A percentile compares a stretch with the other conserved stretches of the same genome.
Conservation (phyloP, 2,113 vertebrate species). For the Connochaetes taurinus region DNA sequence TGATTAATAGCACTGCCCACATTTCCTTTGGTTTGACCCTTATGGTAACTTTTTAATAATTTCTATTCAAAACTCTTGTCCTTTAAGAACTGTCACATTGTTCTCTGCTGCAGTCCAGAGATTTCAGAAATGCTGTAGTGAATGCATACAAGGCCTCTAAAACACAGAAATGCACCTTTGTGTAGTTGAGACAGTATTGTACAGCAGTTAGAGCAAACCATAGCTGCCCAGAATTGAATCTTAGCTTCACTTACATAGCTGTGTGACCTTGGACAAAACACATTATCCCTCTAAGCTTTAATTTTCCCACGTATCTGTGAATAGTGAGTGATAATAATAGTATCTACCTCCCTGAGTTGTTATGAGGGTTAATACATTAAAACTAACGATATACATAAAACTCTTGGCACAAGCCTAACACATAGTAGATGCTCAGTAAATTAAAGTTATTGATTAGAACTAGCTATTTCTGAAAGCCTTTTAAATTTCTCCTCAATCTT, state of each 20-base stretch:
- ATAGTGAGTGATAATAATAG: background rate
- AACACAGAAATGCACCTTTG: background rate
- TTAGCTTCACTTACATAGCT: background rate
- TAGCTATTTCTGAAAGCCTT: background rate
- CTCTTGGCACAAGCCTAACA: background rate
- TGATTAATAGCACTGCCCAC: background rate
- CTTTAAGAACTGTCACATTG: background rate
- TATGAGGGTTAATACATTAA: background rate
- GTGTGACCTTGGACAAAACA: background rate
- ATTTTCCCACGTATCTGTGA: background rate
- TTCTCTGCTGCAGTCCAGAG: background rate
- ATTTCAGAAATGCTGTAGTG: slow-evolving; percentile 6
- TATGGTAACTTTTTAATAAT: background rate
- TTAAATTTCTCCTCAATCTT: slow-evolving; percentile 17
- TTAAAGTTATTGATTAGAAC: background rate
- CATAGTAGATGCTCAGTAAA: background rate
- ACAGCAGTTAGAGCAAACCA: background rate
- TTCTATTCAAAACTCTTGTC: background rate
- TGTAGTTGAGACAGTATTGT: background rate
- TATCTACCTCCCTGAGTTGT: background rate
- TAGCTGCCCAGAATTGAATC: background rate
- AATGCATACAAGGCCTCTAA: background rate
- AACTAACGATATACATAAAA: background rate
- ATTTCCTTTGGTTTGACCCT: background rate
- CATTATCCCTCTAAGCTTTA: background rate